Evolutionary conservation across 2,888 invertebrate genomes (phyloP), one percentile per base, ranked within the genome.

Genomic region (Ernsta delagoae): DNA sequence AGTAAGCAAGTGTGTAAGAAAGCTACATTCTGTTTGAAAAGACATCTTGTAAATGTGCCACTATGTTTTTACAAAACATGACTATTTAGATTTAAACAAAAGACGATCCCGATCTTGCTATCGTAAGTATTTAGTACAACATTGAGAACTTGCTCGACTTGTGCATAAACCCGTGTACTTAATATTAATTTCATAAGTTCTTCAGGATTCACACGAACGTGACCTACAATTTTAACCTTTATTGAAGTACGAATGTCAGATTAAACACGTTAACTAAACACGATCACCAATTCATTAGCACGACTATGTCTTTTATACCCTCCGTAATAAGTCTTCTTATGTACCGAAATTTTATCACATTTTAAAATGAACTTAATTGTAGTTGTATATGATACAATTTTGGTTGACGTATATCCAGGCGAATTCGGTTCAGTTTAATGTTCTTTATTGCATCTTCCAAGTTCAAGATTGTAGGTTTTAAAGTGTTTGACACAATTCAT

Each of bases 321-420:
- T 53, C 59, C 45, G 56, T 64, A 64, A 56, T 64, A 64, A 64
- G 56, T 64, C 64, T 64, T 64, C 64, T 56, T 43, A 31, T 6
- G 64, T 43, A 45, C 56, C 64, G 43, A 64, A 64, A 41, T 59
- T 36, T 16, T 41, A 45, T 16, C 0, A 3, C 54, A 69, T 63
- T 64, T 61, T 8, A 84, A 74, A 77, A 71, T 77, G 50, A 70
- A 65, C 74, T 76, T 64, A 83, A 77, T 7, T 0, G 0, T 5
- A 4, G 59, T 5, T 8, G 1, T 31, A 5, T 45, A 24, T 0
- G 45, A 6, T 45, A 45, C 4, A 56, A 1, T 64, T 64, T 64
- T 16, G 53, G 7, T 7, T 56, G 43, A 43, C 34, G 0, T n/a
- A 4, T 2, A 16, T 24, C 9, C 1, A 3, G 9, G 16, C 9